Conservation (phyloP, 2,113 vertebrate genomes). For the Notiomystis cincta region DNA sequence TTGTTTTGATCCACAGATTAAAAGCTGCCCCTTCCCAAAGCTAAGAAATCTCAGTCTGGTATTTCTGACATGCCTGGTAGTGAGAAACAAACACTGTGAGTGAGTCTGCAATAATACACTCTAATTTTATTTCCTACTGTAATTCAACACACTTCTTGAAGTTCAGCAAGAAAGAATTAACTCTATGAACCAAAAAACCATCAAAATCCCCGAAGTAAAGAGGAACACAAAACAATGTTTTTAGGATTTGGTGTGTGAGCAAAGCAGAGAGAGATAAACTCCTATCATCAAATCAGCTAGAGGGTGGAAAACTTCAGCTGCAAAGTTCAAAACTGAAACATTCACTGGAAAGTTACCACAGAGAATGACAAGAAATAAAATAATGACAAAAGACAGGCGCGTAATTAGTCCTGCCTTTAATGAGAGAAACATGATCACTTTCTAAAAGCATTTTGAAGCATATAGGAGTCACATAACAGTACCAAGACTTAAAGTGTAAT, state of each 20-base stretch:
- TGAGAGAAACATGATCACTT: background rate
- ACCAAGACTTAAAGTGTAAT: background rate
- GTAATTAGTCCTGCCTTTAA: background rate
- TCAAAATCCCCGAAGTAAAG: background rate
- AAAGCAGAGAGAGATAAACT: background rate
- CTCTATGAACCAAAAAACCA: background rate
- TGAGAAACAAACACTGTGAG: accelerated
- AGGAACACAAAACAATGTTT: background rate
- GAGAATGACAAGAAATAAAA: background rate
- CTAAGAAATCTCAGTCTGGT: background rate
- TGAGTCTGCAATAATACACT: background rate
- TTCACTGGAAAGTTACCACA: background rate
- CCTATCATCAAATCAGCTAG: background rate
- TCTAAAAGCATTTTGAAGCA: background rate
- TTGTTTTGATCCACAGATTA: background rate
- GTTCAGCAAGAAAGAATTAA: background rate
- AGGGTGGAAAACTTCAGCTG: background rate
- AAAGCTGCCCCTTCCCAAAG: background rate
- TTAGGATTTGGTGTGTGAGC: background rate
- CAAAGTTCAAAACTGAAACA: background rate
- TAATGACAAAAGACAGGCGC: background rate
- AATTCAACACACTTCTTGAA: background rate
- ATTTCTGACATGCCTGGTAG: background rate
- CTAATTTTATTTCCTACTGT: background rate
- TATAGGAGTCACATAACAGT: background rate